phyloP scores from a whole-genome alignment of 2,113 vertebrate genomes.

The Coptodon rendalli region DNA sequence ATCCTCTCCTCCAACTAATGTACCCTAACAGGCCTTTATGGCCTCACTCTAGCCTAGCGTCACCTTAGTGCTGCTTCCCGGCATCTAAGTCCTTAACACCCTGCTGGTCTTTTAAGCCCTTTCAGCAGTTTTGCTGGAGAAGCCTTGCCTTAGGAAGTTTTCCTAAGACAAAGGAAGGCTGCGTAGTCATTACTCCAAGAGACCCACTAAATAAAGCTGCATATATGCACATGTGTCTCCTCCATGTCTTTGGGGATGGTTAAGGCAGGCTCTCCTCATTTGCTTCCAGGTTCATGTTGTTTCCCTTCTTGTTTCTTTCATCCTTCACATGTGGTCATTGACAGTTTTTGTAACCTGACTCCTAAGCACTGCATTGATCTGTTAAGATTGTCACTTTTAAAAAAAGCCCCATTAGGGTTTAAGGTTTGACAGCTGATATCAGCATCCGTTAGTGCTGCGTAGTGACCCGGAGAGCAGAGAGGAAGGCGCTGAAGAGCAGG shows the following conservation, averaged over 20 bases:
- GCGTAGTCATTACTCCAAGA: neutral
- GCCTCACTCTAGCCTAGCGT: conserved; percentile 64
- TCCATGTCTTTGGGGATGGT: neutral
- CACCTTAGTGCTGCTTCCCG: conserved; percentile 66
- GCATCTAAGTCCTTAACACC: conserved; percentile 70
- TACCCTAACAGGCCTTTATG: conserved; percentile 70
- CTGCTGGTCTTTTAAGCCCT: conserved; percentile 2
- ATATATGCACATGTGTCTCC: neutral
- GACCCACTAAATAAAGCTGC: neutral
- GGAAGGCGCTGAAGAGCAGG: neutral
- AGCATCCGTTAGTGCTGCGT: conserved; percentile 45
- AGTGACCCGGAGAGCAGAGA: neutral
- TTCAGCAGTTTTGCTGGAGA: conserved; percentile 28
- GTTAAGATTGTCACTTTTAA: conserved; percentile 67
- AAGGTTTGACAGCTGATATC: conserved; percentile 67
- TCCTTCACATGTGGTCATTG: conserved; percentile 50
- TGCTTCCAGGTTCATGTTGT: neutral
- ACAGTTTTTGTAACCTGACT: conserved; percentile 45
- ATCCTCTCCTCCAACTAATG: conserved; percentile 69
- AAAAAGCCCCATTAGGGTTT: conserved; percentile 64
- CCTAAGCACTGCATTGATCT: conserved; percentile 59
- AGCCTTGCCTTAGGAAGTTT: neutral
- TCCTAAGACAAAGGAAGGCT: neutral
- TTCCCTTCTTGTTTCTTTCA: neutral
- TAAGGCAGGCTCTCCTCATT: neutral